Evolutionary conservation across 1,140 invertebrate genomes (phyloP).

Genomic region (Trichonephila clavipes): DNA sequence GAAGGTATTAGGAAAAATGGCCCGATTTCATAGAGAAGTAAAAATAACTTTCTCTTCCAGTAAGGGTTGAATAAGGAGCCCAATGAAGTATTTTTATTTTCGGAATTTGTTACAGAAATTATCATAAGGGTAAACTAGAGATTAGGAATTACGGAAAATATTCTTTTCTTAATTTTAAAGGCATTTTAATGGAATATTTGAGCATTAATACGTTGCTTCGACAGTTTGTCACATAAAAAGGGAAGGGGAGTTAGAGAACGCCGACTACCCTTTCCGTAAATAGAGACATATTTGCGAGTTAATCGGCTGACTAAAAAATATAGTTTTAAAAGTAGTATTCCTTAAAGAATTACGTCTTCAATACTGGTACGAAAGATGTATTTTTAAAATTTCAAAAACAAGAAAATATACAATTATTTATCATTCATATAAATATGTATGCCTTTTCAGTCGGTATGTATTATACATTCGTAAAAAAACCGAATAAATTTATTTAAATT

Average conservation of each 20-base stretch:
- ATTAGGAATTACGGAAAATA: not conserved
- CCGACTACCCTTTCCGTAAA: not conserved
- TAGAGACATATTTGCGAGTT: too few relatives aligned
- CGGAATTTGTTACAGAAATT: not conserved
- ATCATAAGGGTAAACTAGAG: slow-evolving; percentile 8
- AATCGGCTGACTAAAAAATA: too few relatives aligned
- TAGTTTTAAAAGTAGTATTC: too few relatives aligned
- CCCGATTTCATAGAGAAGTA: not conserved
- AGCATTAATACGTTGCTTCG: not conserved
- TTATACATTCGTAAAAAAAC: too few relatives aligned
- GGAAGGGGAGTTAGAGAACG: not conserved
- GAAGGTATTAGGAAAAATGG: slow-evolving; percentile 9
- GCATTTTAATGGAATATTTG: not conserved
- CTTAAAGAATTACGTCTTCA: too few relatives aligned
- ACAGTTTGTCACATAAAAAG: not conserved
- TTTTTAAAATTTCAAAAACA: too few relatives aligned
- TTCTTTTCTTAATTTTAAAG: not conserved
- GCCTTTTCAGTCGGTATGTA: too few relatives aligned
- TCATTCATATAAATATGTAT: too few relatives aligned
- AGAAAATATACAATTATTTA: too few relatives aligned
- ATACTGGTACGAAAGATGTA: too few relatives aligned
- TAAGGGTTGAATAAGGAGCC: not conserved
- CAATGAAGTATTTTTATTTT: not conserved
- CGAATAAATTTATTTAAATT: too few relatives aligned
- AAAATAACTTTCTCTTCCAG: not conserved